These are phyloP conservation scores for Rhinogobio ventralis DNA, from an alignment of 2,797 vertebrate genomes.

Conservation along the genomic window DNA sequence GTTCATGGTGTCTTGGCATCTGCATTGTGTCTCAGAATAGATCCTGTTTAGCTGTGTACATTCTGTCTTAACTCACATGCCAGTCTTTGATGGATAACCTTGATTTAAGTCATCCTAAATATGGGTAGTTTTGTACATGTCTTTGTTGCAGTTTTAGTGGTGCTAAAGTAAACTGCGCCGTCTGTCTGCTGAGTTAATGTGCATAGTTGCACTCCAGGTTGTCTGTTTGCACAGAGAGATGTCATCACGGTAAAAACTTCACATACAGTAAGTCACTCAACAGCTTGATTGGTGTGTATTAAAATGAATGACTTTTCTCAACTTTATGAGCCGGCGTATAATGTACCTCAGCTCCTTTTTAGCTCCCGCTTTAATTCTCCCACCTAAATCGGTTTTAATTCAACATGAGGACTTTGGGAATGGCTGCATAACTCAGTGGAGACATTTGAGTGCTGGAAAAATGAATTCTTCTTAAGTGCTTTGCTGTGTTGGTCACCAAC, in stretches of 20 bases:
- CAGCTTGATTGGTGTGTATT: conserved; percentile 63
- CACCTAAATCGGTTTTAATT: conserved; percentile 68
- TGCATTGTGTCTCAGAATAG: background rate
- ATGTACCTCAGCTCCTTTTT: conserved; percentile 58
- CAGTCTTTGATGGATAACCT: conserved; percentile 18
- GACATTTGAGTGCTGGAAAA: conserved; percentile 62
- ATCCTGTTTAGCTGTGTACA: background rate
- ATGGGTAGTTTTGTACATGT: conserved; percentile 10
- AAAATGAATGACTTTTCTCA: conserved; percentile 65
- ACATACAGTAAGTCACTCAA: conserved; percentile 66
- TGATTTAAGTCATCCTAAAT: conserved; percentile 25
- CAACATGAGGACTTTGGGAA: conserved; percentile 65
- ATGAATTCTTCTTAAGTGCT: conserved; percentile 57
- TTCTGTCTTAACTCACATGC: background rate
- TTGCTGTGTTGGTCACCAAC: conserved; percentile 60
- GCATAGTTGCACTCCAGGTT: conserved; percentile 51
- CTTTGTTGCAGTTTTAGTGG: conserved; percentile 28
- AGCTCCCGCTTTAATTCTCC: conserved; percentile 52
- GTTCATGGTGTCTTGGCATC: background rate
- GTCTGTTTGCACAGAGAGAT: conserved; percentile 61
- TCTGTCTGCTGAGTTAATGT: conserved; percentile 42
- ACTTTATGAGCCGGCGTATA: conserved; percentile 69
- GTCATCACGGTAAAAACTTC: conserved; percentile 66
- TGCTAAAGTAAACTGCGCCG: conserved; percentile 36
- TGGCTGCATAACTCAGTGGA: conserved; percentile 65